phyloP scores from a whole-genome alignment of 2,797 vertebrate species.

The Sebastes ruberrimus region DNA sequence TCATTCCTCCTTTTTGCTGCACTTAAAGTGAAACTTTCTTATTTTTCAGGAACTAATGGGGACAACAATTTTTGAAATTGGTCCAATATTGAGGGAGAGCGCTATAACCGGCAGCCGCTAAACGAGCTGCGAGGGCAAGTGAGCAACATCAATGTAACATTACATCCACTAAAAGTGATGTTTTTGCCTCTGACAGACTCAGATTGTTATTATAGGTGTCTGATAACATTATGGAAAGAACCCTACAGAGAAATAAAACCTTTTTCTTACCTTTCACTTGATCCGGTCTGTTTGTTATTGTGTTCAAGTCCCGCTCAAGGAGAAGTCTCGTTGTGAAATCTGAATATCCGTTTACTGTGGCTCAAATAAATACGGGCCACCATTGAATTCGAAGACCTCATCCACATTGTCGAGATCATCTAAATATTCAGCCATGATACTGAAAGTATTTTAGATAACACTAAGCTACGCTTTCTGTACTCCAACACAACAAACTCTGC shows the following conservation, averaged over 20 bases:
- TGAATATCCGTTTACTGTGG: accelerated
- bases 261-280: too few species aligned
- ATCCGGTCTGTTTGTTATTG: neutral
- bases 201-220: too few species aligned
- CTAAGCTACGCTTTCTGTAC: neutral
- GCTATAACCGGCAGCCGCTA: too few species aligned
- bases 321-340: neutral
- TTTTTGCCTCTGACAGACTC: too few species aligned
- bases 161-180: accelerated
- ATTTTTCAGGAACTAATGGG: too few species aligned
- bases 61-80: too few species aligned
- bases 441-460: neutral
- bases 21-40: neutral
- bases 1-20: neutral
- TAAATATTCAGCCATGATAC: neutral
- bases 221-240: neutral
- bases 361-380: too few species aligned
- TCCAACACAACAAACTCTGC: neutral
- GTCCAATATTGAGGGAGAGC: too few species aligned
- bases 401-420: neutral
- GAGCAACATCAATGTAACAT: too few species aligned
- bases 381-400: neutral
- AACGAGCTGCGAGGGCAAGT: too few species aligned
- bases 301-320: neutral
- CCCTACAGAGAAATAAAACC: too few species aligned